Evolutionary conservation across 2,797 vertebrate genomes (phyloP).

Genomic region (Hozukius guyotensis): DNA sequence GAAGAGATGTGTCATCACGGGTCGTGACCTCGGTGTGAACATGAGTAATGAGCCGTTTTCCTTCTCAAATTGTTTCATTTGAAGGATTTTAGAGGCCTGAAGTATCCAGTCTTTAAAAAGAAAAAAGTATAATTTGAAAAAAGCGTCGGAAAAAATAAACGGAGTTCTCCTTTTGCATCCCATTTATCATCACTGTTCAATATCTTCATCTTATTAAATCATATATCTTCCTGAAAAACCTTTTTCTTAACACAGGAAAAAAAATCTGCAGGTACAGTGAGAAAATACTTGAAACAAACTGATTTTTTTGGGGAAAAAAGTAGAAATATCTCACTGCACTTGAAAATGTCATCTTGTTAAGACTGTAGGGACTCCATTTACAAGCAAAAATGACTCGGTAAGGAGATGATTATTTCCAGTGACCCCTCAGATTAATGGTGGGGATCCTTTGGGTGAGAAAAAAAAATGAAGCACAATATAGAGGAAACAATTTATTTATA

Average conservation of each 20-base stretch:
- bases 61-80: background rate
- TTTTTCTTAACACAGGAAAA: background rate
- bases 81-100: background rate
- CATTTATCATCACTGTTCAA: background rate
- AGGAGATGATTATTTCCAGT: background rate
- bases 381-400: background rate
- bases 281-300: background rate
- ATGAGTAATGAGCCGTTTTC: background rate
- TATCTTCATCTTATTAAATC: background rate
- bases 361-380: background rate
- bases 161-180: background rate
- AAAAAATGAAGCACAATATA: background rate
- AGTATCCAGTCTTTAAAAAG: background rate
- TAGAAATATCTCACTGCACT: background rate
- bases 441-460: background rate
- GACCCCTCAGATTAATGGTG: background rate
- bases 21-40: background rate
- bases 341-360: background rate
- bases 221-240: background rate
- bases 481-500: background rate
- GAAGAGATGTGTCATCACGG: background rate
- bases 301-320: background rate
- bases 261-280: background rate
- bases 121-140: background rate
- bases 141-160: background rate